Evolutionary conservation across 2,888 invertebrate species (phyloP).

Genomic region (Callosobruchus maculatus): DNA sequence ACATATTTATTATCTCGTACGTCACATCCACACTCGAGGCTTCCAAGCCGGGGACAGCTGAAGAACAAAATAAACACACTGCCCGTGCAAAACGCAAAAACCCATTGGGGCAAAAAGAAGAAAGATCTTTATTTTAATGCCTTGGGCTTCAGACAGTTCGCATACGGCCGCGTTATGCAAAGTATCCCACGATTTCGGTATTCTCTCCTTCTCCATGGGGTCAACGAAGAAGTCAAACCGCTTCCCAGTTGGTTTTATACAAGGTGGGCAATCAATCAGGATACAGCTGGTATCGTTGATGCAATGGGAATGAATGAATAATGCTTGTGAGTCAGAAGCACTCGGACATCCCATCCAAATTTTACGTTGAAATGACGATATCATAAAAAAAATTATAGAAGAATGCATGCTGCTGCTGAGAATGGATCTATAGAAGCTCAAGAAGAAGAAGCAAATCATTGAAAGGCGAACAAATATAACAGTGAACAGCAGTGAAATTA

Average conservation of each 20-base stretch:
- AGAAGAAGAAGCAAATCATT: too few species aligned
- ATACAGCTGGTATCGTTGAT: too few species aligned
- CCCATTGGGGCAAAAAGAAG: background rate
- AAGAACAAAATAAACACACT: background rate
- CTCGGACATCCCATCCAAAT: too few species aligned
- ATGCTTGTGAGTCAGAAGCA: too few species aligned
- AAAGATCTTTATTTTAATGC: background rate
- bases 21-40: background rate
- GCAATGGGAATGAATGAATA: too few species aligned
- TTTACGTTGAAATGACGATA: too few species aligned
- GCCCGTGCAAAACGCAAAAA: background rate
- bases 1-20: background rate
- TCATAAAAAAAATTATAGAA: too few species aligned
- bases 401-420: too few species aligned
- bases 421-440: too few species aligned
- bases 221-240: conserved; percentile 17
- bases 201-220: conserved; percentile 12
- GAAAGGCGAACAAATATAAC: too few species aligned
- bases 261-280: background rate
- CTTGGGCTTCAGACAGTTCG: conserved; percentile 11
- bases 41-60: background rate
- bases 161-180: conserved; percentile 15
- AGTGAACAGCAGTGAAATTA: too few species aligned
- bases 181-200: conserved; percentile 14
- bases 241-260: conserved; percentile 12